These are phyloP conservation scores for Drosophila bifasciata DNA, from an alignment of 1,140 invertebrate genomes.

Conservation along the genomic window DNA sequence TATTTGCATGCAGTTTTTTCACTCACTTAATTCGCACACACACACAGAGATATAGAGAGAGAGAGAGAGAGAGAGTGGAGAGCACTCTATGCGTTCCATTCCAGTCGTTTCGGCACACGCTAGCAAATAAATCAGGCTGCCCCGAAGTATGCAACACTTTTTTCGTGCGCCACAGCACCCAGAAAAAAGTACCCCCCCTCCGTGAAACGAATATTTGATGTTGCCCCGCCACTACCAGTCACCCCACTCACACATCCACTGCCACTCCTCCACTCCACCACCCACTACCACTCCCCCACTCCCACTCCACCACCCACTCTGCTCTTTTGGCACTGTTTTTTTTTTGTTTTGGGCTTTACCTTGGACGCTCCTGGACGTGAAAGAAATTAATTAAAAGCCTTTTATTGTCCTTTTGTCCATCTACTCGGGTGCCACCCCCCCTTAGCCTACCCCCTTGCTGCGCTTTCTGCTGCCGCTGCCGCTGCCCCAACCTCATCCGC, in stretches of 20 bases:
- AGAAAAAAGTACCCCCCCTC: no score
- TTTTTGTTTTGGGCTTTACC: constrained; percentile 29
- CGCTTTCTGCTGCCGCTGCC: constrained; percentile 7
- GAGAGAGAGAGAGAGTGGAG: not conserved
- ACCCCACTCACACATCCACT: no score
- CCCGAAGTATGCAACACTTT: constrained; percentile 59
- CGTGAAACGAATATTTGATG: no score
- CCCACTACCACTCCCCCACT: not conserved
- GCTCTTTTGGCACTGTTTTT: constrained; percentile 4
- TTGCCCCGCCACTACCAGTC: no score
- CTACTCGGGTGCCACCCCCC: not conserved
- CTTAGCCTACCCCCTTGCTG: not conserved
- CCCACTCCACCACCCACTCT: constrained; percentile 20
- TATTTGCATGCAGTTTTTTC: constrained; percentile 56
- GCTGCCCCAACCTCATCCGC: not conserved
- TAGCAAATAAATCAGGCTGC: constrained; percentile 64
- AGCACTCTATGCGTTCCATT: constrained; percentile 27
- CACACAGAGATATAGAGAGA: constrained; percentile 5
- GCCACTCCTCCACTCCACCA: no score
- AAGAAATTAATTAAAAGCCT: constrained; percentile 57
- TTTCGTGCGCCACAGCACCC: not conserved
- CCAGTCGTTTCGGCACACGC: constrained; percentile 8
- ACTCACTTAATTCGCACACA: constrained; percentile 52
- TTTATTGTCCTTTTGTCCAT: constrained; percentile 38
- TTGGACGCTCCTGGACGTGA: constrained; percentile 29